Conservation (phyloP, 1,140 invertebrate genomes). For the Cydia amplana region DNA sequence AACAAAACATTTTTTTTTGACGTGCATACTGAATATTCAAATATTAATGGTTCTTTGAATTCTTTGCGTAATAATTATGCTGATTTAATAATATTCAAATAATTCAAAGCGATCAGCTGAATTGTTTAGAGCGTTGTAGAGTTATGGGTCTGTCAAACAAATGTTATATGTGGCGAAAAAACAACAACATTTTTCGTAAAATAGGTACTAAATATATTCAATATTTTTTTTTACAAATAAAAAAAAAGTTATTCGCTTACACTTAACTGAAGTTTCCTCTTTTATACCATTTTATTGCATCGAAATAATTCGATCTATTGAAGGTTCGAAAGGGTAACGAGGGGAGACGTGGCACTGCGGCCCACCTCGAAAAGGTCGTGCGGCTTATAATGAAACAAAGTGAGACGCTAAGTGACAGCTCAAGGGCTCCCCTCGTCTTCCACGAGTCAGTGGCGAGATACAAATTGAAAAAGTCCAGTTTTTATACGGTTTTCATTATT, state of each 20-base stretch:
- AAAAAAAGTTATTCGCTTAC: neutral
- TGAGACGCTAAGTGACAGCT: conserved; percentile 31
- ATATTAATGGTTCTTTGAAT: no score
- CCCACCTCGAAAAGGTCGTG: conserved; percentile 15
- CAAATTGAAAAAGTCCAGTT: neutral
- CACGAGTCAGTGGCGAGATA: neutral
- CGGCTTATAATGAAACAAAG: conserved; percentile 32
- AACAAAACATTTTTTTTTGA: no score
- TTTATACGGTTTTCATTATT: neutral
- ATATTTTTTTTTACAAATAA: neutral
- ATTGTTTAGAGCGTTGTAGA: no score
- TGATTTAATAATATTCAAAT: no score
- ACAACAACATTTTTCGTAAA: no score
- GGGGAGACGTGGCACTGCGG: conserved; percentile 9
- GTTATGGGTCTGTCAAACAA: no score
- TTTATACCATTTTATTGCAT: neutral
- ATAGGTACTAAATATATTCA: no score
- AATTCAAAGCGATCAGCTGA: no score
- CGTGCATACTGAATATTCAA: no score
- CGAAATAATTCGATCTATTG: conserved; percentile 8
- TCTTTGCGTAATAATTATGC: no score
- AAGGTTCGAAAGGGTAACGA: conserved; percentile 24
- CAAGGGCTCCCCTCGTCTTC: conserved; percentile 15
- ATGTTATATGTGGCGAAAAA: no score
- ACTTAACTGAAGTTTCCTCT: neutral